Evolutionary conservation across 1,140 invertebrate species (phyloP), one percentile per base, ranked within the genome.

Genomic region (Philopotamus ludificatus): DNA sequence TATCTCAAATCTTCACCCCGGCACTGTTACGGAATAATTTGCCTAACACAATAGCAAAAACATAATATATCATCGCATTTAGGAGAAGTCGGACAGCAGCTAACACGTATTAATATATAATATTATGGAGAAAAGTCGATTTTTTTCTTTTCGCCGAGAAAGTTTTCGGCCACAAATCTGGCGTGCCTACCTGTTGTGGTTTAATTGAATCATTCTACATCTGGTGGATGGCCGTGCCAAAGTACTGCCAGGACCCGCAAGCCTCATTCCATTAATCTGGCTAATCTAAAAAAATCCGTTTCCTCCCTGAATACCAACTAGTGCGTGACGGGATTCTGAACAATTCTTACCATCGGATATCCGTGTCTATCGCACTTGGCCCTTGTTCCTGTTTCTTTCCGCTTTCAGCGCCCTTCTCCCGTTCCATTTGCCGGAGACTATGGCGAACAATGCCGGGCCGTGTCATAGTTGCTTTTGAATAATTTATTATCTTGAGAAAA

Each of bases 251-350:
- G 28, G 28, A 12, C 28, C 4, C 12, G 28, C 44, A 26, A 7
- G 57, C 47, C 57, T 60, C 47, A 60, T 60, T 23, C 42, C 44
- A 60, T 60, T 60, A 60, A 60, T 60, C 57, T 20, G 42, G 25
- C 41, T 44, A 47, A 60, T 60, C 57, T 22, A 15, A 47, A 60
- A 58, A 60, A 60, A 23, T 25, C n/a, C 1, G 23, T 42, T 39
- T 9, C 15, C 23, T n/a, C 47, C 41, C 22, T 7, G 54, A 47
- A 60, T 60, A 16, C 42, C 39, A 26, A 47, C 7, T 20, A 18
- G 15, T 16, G 42, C 42, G 57, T 60, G 57, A 60, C 42, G 23
- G 44, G 57, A 60, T 47, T 60, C 22, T n/a, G 44, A 60, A 60
- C 42, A 60, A 60, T 60, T 60, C 20, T 44, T 25, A 53, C 28